These are phyloP conservation scores for Xyliphius kryptos DNA, from an alignment of 2,113 vertebrate genomes.

Conservation along the genomic window DNA sequence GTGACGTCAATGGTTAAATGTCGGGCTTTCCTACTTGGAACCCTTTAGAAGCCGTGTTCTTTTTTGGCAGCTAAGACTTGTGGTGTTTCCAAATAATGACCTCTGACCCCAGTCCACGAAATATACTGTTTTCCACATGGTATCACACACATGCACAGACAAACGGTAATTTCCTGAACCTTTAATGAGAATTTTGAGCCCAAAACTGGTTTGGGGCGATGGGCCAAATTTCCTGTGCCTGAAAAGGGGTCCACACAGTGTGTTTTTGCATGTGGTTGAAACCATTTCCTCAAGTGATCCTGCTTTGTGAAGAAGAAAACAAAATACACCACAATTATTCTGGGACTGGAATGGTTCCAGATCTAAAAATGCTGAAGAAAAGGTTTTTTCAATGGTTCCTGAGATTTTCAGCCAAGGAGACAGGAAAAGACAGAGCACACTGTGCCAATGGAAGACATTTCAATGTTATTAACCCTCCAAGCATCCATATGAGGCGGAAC, in stretches of 20 bases:
- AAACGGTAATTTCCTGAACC: conserved; percentile 52
- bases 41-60: conserved; percentile 2
- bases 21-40: conserved; percentile 39
- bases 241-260: conserved; percentile 40
- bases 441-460: no score
- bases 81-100: conserved; percentile 30
- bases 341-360: conserved; percentile 45
- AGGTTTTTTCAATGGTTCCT: conserved; percentile 1
- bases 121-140: conserved; percentile 47
- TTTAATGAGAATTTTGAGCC: conserved; percentile 62
- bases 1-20: conserved; percentile 43
- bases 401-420: no score
- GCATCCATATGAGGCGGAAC: no score
- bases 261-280: conserved; percentile 51
- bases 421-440: no score
- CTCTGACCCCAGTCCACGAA: conserved; percentile 48
- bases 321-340: conserved; percentile 52
- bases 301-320: conserved; percentile 43
- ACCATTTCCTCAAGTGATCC: conserved; percentile 57
- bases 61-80: conserved; percentile 33
- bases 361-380: conserved; percentile 1
- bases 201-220: conserved; percentile 49
- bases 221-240: conserved; percentile 56
- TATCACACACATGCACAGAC: conserved; percentile 51
- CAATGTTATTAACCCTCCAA: no score